Base-by-base conservation (phyloP, 2,888 invertebrate genomes). In the Cryptocheilus praepositus region DNA sequence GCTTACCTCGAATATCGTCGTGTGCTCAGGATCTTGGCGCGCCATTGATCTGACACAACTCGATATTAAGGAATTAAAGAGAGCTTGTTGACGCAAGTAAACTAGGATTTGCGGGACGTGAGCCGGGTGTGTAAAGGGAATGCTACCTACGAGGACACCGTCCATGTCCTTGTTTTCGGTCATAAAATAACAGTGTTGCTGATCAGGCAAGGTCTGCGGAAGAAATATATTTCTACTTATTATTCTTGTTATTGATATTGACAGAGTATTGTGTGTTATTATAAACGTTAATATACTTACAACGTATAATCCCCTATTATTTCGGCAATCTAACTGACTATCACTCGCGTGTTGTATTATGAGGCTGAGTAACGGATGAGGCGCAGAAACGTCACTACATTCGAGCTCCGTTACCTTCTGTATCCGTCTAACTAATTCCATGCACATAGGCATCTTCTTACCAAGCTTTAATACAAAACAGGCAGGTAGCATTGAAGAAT, bases 91-190 rank as follows among this genome's bases (percentile, higher is more conserved):
- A 3, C 98, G 91, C 16, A 98, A 91, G 73, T 93, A 92, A 46
- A 93, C 93, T 45, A 98, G 91, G 79, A 98, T 95, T 85, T 94
- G 94, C 56, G 97, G 94, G 67, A 98, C 96, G 88, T 97, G 96
- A 7, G 95, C 94, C 0, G 98, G 98, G 89, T 98, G 97, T 0
- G 96, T 96, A 90, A 98, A 98, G 0, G 97, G 97, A 65, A 98
- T 94, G 71, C 94, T 94, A 58, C 92, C 90, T 58, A 96, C 93
- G 80, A 94, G 89, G 76, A 94, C 92, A 5, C 96, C 97, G 73
- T 94, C 93, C 89, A 95, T 90, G 28, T 91, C 92, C 72, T 92
- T 92, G 72, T 94, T 93, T 86, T 96, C 95, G 25, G 96, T 96
- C 90, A 98, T 92, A 89, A 96, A 97, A 89, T 97, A 98, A 85